Evolutionary conservation across 2,888 invertebrate genomes (phyloP).

Genomic region (Lapara coniferarum): DNA sequence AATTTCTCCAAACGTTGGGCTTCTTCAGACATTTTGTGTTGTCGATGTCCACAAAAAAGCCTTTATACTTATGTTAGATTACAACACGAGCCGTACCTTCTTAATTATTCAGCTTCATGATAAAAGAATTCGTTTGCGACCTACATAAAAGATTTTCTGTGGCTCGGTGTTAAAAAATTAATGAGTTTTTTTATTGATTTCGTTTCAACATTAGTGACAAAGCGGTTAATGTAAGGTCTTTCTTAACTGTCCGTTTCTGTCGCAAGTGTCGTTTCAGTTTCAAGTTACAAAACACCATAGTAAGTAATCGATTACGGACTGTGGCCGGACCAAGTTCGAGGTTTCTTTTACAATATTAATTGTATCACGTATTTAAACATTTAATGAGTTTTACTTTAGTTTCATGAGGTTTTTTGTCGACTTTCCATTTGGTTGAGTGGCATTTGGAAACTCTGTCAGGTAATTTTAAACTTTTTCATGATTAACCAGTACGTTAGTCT

Average conservation of each 20-base stretch:
- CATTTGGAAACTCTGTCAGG: background rate
- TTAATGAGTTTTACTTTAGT: slow-evolving; percentile 14
- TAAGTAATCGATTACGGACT: slow-evolving; percentile 40
- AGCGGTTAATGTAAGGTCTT: slow-evolving; percentile 34
- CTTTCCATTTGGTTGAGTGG: background rate
- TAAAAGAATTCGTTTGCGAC: background rate
- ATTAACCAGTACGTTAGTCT: no score
- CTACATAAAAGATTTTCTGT: background rate
- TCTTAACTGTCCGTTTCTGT: slow-evolving; percentile 34
- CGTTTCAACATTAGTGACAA: slow-evolving; percentile 29
- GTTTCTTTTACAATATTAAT: slow-evolving; percentile 12
- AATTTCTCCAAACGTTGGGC: no score
- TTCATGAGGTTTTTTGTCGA: background rate
- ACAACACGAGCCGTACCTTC: background rate
- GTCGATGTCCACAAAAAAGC: no score
- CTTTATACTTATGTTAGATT: background rate
- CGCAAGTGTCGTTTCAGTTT: slow-evolving; percentile 36
- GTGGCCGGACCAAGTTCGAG: slow-evolving; percentile 7
- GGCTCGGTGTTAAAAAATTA: slow-evolving; percentile 7
- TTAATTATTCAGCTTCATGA: background rate
- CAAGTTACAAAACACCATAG: slow-evolving; percentile 40
- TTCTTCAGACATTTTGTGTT: no score
- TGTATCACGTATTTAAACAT: slow-evolving; percentile 10
- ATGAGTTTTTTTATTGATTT: slow-evolving; percentile 17
- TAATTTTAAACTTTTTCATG: background rate